These are phyloP conservation scores for Schizopygopsis malacanthus DNA, from an alignment of 2,797 vertebrate species.

Conservation along the genomic window DNA sequence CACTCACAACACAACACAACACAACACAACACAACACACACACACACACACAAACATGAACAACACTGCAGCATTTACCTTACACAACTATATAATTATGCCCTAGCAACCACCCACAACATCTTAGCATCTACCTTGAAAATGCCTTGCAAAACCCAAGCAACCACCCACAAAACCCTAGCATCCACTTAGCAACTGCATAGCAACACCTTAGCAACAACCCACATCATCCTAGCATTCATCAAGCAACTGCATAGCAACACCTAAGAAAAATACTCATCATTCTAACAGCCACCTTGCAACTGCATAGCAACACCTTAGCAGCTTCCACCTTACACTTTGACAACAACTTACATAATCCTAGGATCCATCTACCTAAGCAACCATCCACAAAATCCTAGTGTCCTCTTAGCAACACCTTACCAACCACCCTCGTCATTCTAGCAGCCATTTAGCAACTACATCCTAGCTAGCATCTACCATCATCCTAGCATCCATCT, in stretches of 20 bases:
- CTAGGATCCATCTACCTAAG: background rate
- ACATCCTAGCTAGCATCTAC: too few species aligned
- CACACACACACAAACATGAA: accelerated
- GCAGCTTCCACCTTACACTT: background rate
- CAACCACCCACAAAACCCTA: background rate
- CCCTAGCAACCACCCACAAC: background rate
- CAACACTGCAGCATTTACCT: background rate
- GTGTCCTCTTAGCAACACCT: too few species aligned
- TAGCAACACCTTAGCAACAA: background rate
- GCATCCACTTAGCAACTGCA: background rate
- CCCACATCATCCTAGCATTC: background rate
- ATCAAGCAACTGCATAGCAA: background rate
- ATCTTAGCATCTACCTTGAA: background rate
- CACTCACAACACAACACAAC: background rate
- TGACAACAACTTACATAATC: background rate
- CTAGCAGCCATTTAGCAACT: too few species aligned
- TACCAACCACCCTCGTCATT: too few species aligned
- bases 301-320: background rate
- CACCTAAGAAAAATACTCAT: background rate
- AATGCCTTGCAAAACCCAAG: background rate
- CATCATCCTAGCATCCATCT: too few species aligned
- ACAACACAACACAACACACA: background rate
- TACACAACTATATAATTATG: background rate
- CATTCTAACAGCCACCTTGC: background rate
- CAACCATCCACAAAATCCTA: background rate